Evolutionary conservation across 2,113 vertebrate species (phyloP), one percentile per base, ranked within the genome.

Genomic region (Rostratula benghalensis): DNA sequence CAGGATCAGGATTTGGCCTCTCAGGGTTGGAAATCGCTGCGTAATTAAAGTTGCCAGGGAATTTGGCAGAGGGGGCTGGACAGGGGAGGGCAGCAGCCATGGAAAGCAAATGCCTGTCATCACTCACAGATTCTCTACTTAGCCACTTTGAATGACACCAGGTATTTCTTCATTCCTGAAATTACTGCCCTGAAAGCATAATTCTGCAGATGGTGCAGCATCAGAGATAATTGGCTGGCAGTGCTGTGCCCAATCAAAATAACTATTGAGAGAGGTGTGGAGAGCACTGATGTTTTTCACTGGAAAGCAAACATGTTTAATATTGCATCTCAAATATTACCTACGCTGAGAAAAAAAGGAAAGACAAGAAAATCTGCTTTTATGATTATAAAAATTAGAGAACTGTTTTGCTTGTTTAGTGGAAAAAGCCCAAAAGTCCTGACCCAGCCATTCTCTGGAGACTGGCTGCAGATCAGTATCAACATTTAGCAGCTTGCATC

Each of bases 401-500:
- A 79, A 53, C 46, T 91, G 61, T 92, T 92, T 93, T 95, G 77
- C 80, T 93, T 93, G 67, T 85, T 88, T 67, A 56, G 93, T 94
- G 89, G 93, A 93, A 91, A 95, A 96, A 94, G 83, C 74, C 75
- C 91, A 21, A 24, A 87, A 87, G 92, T 78, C 92, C 77, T 89
- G 93, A 89, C 94, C 89, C 7, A 85, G 19, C 50, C 84, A 50
- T 83, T 92, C 89, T 91, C 87, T 92, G 81, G 86, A 87, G 91
- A 57, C 51, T 96, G 96, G 92, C 96, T 91, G 94, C 70, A 67
- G 91, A 93, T 93, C 92, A 91, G 76, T 87, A 89, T 94, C 92
- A 92, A 65, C 94, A 93, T 92, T 95, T 94, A 94, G 91, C 69
- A 78, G 89, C 92, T 94, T 87, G 83, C 92, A 95, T 96, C 86